Conservation (phyloP, 2,113 vertebrate species). For the Laticauda laticaudata region DNA sequence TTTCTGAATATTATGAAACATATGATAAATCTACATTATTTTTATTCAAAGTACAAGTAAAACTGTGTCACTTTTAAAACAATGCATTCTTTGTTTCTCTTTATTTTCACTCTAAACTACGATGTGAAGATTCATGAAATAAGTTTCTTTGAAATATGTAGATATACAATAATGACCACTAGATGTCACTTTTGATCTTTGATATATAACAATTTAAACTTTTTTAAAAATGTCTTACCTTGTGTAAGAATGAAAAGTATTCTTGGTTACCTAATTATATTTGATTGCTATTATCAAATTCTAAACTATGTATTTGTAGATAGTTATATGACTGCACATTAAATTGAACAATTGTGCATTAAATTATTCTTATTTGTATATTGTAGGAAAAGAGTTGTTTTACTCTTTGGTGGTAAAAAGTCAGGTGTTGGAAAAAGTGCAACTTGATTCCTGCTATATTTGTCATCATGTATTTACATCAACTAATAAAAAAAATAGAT, state of each 20-base stretch:
- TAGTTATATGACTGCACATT: not conserved
- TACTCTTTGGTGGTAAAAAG: not conserved
- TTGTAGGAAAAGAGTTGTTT: not conserved
- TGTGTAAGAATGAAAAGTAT: not conserved
- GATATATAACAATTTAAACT: not conserved
- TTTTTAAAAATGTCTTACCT: not conserved
- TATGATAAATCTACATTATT: not conserved
- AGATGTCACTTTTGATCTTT: constrained; percentile 54
- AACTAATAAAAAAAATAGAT: not conserved
- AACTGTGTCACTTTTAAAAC: not conserved
- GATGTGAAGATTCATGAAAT: not conserved
- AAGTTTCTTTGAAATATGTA: not conserved
- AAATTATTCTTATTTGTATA: rapidly evolving
- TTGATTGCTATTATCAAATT: rapidly evolving
- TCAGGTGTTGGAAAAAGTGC: not conserved
- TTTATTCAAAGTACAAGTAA: not conserved
- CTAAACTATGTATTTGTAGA: not conserved
- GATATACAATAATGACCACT: constrained; percentile 19
- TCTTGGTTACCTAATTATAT: rapidly evolving
- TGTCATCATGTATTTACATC: rapidly evolving
- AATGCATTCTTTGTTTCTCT: rapidly evolving
- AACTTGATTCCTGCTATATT: not conserved
- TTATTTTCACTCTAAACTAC: not conserved
- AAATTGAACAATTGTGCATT: rapidly evolving
- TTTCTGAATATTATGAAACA: not conserved